phyloP scores from a whole-genome alignment of 2,888 invertebrate genomes.

The Synergus umbraculus region DNA sequence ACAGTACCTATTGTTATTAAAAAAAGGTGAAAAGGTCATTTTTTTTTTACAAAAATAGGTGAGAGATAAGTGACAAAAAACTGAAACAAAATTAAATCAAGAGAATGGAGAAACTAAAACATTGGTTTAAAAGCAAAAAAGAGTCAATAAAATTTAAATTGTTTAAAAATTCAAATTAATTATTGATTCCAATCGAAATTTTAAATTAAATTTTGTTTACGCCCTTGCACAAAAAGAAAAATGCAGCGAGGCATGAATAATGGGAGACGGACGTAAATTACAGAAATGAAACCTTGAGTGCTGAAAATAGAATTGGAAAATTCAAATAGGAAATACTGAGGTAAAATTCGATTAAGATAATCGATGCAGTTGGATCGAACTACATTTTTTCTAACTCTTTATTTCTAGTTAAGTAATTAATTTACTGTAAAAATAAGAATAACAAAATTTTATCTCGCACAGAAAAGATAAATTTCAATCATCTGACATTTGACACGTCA shows the following conservation, averaged over 20 bases:
- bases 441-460: neutral
- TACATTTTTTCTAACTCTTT: neutral
- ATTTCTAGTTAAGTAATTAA: neutral
- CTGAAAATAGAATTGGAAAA: neutral
- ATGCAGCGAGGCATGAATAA: neutral
- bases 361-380: neutral
- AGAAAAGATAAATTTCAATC: neutral
- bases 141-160: too few relatives aligned
- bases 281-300: slow-evolving; percentile 5
- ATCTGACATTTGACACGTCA: neutral
- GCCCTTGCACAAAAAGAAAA: neutral
- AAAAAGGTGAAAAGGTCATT: too few relatives aligned
- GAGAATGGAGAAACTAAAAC: too few relatives aligned
- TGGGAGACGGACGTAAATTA: neutral
- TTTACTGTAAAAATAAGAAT: neutral
- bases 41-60: too few relatives aligned
- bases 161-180: too few relatives aligned
- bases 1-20: too few relatives aligned
- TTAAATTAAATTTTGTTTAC: neutral
- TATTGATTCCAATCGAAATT: neutral
- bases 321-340: neutral
- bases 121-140: too few relatives aligned
- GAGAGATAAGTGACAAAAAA: too few relatives aligned
- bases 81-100: too few relatives aligned
- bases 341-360: neutral